Percentiles rank a stretch among this genome's conserved stretches.
Evolutionary conservation across 1,140 invertebrate genomes (phyloP).

Genomic region (Adoxophyes honmai): DNA sequence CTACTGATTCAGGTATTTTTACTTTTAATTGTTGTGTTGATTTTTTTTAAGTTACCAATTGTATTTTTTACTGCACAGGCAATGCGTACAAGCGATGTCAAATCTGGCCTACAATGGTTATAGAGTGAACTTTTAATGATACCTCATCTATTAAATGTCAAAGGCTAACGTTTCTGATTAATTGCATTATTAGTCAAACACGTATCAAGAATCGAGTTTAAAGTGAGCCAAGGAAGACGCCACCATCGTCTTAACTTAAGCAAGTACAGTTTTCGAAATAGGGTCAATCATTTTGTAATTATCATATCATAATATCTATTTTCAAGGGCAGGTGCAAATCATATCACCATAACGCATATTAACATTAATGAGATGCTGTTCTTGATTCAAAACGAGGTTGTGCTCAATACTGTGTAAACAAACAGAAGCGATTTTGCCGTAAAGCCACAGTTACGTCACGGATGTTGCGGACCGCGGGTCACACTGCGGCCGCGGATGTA

Average conservation of each 20-base stretch:
- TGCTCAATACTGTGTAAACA: slow-evolving; percentile 29
- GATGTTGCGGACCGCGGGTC: slow-evolving; percentile 23
- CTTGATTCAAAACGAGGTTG: slow-evolving; percentile 25
- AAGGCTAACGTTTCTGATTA: not conserved
- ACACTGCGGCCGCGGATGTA: slow-evolving; percentile 38
- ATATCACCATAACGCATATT: slow-evolving; percentile 6
- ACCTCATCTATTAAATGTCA: too few relatives aligned
- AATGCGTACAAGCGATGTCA: too few relatives aligned
- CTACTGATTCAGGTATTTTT: too few relatives aligned
- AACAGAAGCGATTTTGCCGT: slow-evolving; percentile 37
- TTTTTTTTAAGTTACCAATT: too few relatives aligned
- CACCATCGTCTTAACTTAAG: not conserved
- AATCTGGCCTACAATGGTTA: too few relatives aligned
- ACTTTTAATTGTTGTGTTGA: too few relatives aligned
- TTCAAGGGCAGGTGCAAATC: slow-evolving; percentile 2
- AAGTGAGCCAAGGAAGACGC: slow-evolving; percentile 9
- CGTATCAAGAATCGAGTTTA: not conserved
- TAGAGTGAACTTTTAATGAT: too few relatives aligned
- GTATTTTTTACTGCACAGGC: too few relatives aligned
- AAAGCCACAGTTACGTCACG: slow-evolving; percentile 41
- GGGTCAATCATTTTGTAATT: slow-evolving; percentile 3
- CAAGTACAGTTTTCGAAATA: slow-evolving; percentile 6
- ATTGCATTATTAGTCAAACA: not conserved
- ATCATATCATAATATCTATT: slow-evolving; percentile 7
- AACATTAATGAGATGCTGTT: slow-evolving; percentile 22